Conservation (phyloP, 2,888 invertebrate genomes). For the Allolobophora icterica region DNA sequence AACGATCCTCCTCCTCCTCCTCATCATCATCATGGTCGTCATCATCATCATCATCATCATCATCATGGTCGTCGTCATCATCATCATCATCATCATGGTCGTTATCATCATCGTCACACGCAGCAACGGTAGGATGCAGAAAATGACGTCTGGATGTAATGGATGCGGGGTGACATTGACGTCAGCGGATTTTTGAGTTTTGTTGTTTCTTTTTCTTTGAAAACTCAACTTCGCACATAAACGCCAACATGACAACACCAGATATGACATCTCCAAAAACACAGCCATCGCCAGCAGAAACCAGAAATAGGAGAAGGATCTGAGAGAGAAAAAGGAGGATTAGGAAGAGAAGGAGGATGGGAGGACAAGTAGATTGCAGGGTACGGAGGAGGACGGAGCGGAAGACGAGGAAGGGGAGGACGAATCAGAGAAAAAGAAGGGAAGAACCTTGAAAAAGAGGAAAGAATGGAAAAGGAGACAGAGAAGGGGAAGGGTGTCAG, state of each 20-base stretch:
- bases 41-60: neutral
- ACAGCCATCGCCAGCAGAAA: neutral
- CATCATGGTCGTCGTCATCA: neutral
- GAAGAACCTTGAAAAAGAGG: too few species aligned
- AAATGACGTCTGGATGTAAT: neutral
- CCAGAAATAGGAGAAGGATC: neutral
- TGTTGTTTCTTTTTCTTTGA: neutral
- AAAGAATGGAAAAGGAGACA: too few species aligned
- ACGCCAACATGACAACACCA: neutral
- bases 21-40: neutral
- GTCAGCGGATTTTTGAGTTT: neutral
- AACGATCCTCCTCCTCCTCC: neutral
- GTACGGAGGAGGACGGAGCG: neutral
- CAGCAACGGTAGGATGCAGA: neutral
- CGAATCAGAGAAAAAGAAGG: neutral
- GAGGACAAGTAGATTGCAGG: neutral
- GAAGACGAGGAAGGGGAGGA: neutral
- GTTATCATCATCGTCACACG: too few species aligned
- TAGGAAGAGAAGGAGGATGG: neutral
- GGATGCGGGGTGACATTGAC: neutral
- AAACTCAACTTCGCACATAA: neutral
- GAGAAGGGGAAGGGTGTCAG: too few species aligned
- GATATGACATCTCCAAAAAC: neutral
- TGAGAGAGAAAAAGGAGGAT: neutral
- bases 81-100: neutral